Base-by-base conservation (phyloP, 2,113 vertebrate species). In the Mus spicilegus region DNA sequence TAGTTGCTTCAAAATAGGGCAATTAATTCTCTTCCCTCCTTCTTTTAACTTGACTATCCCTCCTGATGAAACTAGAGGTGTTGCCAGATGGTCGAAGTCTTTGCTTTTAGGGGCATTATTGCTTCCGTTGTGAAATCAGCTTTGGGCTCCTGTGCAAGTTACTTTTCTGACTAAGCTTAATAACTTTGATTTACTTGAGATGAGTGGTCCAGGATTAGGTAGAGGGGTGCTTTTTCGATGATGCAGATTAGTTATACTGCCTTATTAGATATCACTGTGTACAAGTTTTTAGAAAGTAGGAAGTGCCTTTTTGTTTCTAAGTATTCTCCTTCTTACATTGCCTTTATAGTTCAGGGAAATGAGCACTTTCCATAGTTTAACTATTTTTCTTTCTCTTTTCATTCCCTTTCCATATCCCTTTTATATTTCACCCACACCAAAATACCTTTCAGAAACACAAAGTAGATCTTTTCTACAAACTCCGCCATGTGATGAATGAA, bases 401-500 rank as follows among this genome's bases (percentile, higher is more conserved):
- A 93, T 92, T 97, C n/a, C 89, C 90, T 96, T 90, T 93, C 81
- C 90, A 72, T 89, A 90, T 94, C 28, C 87, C 92, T 89, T 92
- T 90, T 95, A 87, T 49, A 84, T 94, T 94, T 97, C 84, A 93
- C 12, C 95, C 92, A 96, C 33, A 95, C 97, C 97, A 39, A 98
- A 98, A 97, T 94, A 91, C 49, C 96, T 97, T 95, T 69, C 97
- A 99, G 99, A 99, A 99, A 98, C 99, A 99, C 97, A 99, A 99
- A 97, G 99, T 99, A 96, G 99, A 99, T 98, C 99, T 99, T 87
- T 99, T 99, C 98, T 99, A 99, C 98, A 99, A 99, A 80, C 99
- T 99, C 69, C 99, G 99, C 42, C 99, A 99, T 94, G 99, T 99
- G 98, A 99, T 99, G 99, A 99, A 99, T 63, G 99, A 99, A 97